phyloP scores from a whole-genome alignment of 2,888 invertebrate species.

The Caenorhabditis plicata region DNA sequence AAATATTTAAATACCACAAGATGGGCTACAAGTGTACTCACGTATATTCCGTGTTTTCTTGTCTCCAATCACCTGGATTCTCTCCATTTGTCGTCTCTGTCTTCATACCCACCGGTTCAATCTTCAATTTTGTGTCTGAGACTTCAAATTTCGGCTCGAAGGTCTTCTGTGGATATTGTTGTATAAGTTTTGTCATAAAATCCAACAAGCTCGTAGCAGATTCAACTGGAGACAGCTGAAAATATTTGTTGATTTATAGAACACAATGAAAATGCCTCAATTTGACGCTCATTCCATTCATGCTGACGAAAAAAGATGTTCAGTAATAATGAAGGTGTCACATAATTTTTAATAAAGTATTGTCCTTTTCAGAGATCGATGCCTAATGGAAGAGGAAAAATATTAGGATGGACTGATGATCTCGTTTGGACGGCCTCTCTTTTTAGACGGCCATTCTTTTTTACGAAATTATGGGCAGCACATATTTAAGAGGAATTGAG shows the following conservation, averaged over 20 bases:
- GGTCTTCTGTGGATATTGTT: background rate
- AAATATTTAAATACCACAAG: background rate
- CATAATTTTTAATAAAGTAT: too few species aligned
- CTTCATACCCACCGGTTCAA: background rate
- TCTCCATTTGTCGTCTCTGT: constrained; percentile 1
- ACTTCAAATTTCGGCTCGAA: background rate
- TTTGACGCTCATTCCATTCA: too few species aligned
- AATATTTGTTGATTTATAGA: constrained; percentile 3
- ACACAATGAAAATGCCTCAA: constrained; percentile 4
- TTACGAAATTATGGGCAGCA: too few species aligned
- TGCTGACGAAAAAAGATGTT: too few species aligned
- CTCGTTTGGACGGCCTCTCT: too few species aligned
- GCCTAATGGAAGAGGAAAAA: too few species aligned
- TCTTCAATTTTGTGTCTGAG: too few species aligned
- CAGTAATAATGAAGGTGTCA: too few species aligned
- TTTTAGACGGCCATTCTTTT: too few species aligned
- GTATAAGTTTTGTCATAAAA: constrained; percentile 28
- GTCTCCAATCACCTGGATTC: background rate
- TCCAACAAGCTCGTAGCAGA: constrained; percentile 30
- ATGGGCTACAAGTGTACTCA: background rate
- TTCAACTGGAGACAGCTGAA: constrained; percentile 25
- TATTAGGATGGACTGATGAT: too few species aligned
- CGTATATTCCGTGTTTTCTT: background rate
- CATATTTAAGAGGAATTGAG: too few species aligned
- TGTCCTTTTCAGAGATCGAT: too few species aligned